phyloP scores from a whole-genome alignment of 2,888 invertebrate genomes.

The Syrista parreyssii region DNA sequence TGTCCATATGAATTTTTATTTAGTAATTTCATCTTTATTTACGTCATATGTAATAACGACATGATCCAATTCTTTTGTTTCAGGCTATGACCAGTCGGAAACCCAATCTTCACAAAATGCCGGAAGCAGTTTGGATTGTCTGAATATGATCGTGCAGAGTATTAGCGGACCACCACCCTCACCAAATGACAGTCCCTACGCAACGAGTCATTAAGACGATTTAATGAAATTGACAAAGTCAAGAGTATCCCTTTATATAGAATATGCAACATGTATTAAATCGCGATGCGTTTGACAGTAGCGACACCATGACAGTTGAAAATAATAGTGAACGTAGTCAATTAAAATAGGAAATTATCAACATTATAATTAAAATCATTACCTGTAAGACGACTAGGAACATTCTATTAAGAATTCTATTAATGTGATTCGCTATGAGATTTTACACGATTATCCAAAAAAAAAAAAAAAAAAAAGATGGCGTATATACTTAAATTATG shows the following conservation, averaged over 20 bases:
- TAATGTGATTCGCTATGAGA: background rate
- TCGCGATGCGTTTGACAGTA: background rate
- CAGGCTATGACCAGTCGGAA: conserved; percentile 56
- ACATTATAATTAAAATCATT: background rate
- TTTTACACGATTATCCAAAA: background rate
- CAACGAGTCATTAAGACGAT: conserved; percentile 44
- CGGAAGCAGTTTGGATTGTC: conserved; percentile 74
- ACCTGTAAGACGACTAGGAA: background rate
- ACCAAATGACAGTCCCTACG: conserved; percentile 47
- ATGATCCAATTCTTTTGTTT: conserved; percentile 26
- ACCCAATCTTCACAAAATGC: conserved; percentile 57
- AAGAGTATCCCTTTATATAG: background rate
- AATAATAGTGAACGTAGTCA: background rate
- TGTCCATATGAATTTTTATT: background rate
- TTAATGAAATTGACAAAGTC: background rate
- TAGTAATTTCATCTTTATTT: background rate
- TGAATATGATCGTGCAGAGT: conserved; percentile 79
- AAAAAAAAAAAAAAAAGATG: background rate
- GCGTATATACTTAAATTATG: background rate
- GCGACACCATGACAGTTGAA: background rate
- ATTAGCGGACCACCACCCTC: conserved; percentile 67
- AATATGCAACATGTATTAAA: background rate
- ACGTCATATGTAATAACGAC: background rate
- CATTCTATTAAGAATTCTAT: background rate
- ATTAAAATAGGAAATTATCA: background rate